Base-by-base conservation (phyloP, 2,888 invertebrate genomes). In the Ommatoiulus sabulosus region DNA sequence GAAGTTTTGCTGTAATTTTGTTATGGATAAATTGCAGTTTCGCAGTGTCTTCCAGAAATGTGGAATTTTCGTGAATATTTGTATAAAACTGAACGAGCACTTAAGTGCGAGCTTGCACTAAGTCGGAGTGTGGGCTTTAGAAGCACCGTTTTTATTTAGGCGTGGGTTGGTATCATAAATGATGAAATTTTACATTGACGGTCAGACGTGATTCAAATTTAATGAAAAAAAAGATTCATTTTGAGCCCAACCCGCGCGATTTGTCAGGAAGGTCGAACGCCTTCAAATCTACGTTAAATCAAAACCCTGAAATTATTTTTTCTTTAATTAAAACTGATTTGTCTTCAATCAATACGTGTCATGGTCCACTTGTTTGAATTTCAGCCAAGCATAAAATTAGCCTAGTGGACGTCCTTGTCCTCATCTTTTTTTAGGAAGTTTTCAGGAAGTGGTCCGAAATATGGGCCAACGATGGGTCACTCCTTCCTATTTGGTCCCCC, bases 391-490 rank as follows among this genome's bases (percentile, higher is more conserved):
- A 63, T 63, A 63, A 63, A 63, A 63, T 63, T 63, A 63, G n/a
- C 17, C 63, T 20, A 63, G 63, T 63, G 63, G 63, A 63, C 63
- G 63, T 63, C 63, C 63, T 63, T 63, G 63, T 63, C 63, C 63
- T 63, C 63, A n/a, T 63, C 63, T n/a, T 63, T 52, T 52, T 52
- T 52, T 52, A 52, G 52, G 52, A 6, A 6, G 7, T 52, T 52
- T 52, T 52, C 52, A 52, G 52, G 63, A 63, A 63, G n/a, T 63
- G 63, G 63, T n/a, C 63, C 63, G 63, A 63, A n/a, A 63, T 63
- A n/a, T 63, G 63, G 63, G 63, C 63, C 20, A 63, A 17, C n/a
- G 63, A 63, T 63, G 63, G 63, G n/a, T 17, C 15, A 3, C 17
- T 20, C 5, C 15, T 12, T 63, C 17, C 63, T 5, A 63, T 63